Evolutionary conservation across 2,113 vertebrate species (phyloP).

Genomic region (Puffinus mauretanicus): DNA sequence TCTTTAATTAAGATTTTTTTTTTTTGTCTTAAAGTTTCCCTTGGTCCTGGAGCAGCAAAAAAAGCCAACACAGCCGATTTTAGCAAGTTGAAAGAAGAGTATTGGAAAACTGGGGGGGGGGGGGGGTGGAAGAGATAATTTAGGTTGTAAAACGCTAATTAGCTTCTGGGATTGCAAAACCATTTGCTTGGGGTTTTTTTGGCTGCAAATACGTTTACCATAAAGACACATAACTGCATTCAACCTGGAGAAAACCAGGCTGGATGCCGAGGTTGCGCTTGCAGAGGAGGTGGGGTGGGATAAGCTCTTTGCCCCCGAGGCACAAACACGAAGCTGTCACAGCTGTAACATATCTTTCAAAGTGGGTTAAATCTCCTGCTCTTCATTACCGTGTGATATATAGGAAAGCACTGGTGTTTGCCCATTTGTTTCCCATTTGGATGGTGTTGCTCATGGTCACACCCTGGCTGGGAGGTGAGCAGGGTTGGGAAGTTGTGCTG

Average conservation of each 20-base stretch:
- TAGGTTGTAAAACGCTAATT: not conserved
- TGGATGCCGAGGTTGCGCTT: not conserved
- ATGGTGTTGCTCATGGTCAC: not conserved
- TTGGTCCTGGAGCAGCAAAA: not conserved
- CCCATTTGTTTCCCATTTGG: fast-evolving
- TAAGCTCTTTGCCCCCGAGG: not conserved
- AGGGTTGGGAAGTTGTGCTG: not conserved
- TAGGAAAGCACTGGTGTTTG: fast-evolving
- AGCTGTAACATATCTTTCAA: not conserved
- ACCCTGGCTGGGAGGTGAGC: not conserved
- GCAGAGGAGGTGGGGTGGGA: not conserved
- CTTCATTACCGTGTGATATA: fast-evolving
- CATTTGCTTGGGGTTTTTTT: not conserved
- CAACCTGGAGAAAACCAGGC: not conserved
- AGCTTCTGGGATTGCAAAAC: not conserved
- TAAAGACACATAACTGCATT: not conserved
- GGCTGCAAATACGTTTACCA: not conserved
- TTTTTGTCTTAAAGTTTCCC: not conserved
- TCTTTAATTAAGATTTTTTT: not conserved
- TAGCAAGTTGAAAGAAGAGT: not conserved
- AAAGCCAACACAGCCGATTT: not conserved
- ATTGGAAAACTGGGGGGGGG: not conserved
- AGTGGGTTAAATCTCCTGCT: not conserved
- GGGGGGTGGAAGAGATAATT: not conserved
- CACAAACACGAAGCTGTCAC: not conserved